Evolutionary conservation across 2,797 vertebrate genomes (phyloP), one percentile per base, ranked within the genome.

Genomic region (Spheniscus humboldti): DNA sequence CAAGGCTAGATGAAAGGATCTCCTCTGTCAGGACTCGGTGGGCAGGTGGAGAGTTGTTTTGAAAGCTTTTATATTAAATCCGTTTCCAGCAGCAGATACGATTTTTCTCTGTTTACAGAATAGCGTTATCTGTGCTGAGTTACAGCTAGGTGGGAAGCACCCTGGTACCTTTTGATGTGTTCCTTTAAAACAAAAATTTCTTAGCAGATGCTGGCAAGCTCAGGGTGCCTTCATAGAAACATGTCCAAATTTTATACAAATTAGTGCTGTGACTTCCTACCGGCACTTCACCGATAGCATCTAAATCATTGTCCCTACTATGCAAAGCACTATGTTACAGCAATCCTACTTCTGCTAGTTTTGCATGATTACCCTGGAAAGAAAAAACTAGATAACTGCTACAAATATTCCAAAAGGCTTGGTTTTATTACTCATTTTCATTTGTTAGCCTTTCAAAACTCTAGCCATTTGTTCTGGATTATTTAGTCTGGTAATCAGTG

Each of bases 401-500:
- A 80, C 33, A 87, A 95, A 77, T 57, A 82, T 23, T 76, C 80
- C 33, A 71, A 66, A 76, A 86, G 0, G 5, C 39, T 63, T 45
- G 28, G 19, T 2, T 83, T 92, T 71, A 78, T 79, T 56, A 59
- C 52, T 55, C 1, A 3, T 73, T 94, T 93, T 63, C 2, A 0
- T 93, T 89, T 89, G 77, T 74, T 79, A 95, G 67, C 31, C 60
- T 89, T 91, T 83, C 68, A 73, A 78, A 92, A 74, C 37, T 57
- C 75, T 19, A 62, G 60, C 47, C n/a, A 71, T 89, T 95, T 89
- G 71, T 89, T 96, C 88, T 68, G 86, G 48, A 75, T 94, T 92
- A 80, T 92, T 97, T 92, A 87, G 67, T 52, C 60, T 37, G 37
- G 52, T 84, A 76, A 95, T 94, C 90, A 59, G 73, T 6, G 52